phyloP scores from a whole-genome alignment of 2,113 vertebrate genomes.

The Rana temporaria region DNA sequence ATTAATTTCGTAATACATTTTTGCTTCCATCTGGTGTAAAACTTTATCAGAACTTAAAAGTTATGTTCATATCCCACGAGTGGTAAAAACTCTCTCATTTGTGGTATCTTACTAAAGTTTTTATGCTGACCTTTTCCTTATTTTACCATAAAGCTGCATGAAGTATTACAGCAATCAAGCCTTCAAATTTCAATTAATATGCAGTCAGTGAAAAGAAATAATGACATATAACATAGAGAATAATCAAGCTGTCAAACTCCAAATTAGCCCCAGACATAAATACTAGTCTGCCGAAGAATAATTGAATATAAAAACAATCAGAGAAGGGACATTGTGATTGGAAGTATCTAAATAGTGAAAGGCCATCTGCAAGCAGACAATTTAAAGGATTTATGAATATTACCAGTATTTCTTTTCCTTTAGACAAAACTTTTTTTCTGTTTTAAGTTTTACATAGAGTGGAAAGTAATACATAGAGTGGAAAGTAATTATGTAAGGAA shows the following conservation, averaged over 20 bases:
- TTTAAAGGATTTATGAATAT: constrained; percentile 43
- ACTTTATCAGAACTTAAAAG: not conserved
- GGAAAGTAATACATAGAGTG: too few relatives aligned
- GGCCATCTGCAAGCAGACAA: constrained; percentile 48
- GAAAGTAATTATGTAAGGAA: too few relatives aligned
- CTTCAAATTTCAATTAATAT: constrained; percentile 54
- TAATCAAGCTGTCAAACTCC: constrained; percentile 55
- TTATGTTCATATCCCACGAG: not conserved
- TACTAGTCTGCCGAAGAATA: constrained; percentile 47
- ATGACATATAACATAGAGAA: constrained; percentile 55
- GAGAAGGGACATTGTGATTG: constrained; percentile 41
- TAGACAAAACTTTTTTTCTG: too few relatives aligned
- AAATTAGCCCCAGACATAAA: constrained; percentile 54
- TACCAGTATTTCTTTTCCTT: not conserved
- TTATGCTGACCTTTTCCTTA: constrained; percentile 42
- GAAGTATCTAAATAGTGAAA: constrained; percentile 53
- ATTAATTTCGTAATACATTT: not conserved
- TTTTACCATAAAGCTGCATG: constrained; percentile 38
- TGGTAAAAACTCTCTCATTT: not conserved
- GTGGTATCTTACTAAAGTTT: constrained; percentile 40
- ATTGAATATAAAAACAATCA: constrained; percentile 53
- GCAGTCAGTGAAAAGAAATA: constrained; percentile 56
- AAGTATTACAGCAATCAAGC: constrained; percentile 45
- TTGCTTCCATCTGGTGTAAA: not conserved
- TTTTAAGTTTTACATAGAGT: too few relatives aligned